Base-by-base conservation (phyloP, 2,888 invertebrate genomes). In the Crematogaster levior region DNA sequence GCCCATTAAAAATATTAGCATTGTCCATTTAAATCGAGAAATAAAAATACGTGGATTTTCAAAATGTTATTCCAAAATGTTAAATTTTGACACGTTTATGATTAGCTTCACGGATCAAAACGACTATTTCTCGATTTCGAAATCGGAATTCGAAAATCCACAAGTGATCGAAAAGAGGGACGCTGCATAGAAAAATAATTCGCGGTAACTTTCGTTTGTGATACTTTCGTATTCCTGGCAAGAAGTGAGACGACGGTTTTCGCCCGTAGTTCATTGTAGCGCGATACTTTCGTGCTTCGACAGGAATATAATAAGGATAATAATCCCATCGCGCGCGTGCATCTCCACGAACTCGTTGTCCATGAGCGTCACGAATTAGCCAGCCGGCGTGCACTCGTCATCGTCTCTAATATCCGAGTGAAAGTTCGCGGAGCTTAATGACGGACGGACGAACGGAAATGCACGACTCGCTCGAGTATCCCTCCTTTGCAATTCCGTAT, bases 281-380 rank as follows among this genome's bases (percentile, higher is more conserved):
- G 66, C 81, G 83, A 68, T 65, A 75, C 74, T 74, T 65, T 74
- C 74, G 37, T 63, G 61, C 58, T 72, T 81, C 85, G 53, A 37
- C 72, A 65, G 77, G 46, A 81, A 82, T 84, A 66, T 81, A 84
- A 86, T 84, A 81, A 84, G 63, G 60, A 80, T 82, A 81, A 85
- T 72, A 75, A 70, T 40, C 21, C 53, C 37, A 27, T 12, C 40
- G 5, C 9, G 27, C 43, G 27, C 75, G 2, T 43, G 70, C 70
- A 37, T 70, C 70, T 70, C 1, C 37, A 37, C 37, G 24, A 3
- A 15, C 81, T 81, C 53, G 66, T 74, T 53, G 58, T 82, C 56
- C 63, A 24, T 48, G 48, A 80, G 43, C 63, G 77, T 34, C 70
- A 56, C 65, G 65, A 48, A 70, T 74, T 65, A 75, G 24, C 51